These are phyloP conservation scores for Volucella bombylans DNA, from an alignment of 2,888 invertebrate species.

Conservation along the genomic window DNA sequence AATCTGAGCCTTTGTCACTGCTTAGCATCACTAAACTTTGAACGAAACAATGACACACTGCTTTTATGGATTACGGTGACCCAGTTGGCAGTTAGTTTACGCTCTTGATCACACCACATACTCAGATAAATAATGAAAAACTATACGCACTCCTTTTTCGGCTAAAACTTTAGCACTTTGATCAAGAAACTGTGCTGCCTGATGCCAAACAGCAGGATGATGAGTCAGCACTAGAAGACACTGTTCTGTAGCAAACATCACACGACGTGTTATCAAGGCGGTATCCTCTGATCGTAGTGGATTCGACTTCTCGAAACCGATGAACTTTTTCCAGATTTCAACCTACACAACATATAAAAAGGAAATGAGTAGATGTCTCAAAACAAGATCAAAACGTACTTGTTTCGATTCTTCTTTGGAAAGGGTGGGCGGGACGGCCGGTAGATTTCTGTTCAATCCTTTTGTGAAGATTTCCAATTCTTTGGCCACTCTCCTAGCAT, in stretches of 20 bases:
- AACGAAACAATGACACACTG: neutral
- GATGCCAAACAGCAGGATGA: slow-evolving; percentile 99
- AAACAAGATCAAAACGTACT: slow-evolving; percentile 83
- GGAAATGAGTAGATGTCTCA: slow-evolving; percentile 28
- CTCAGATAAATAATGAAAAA: slow-evolving; percentile 33
- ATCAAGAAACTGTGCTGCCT: slow-evolving; percentile 98
- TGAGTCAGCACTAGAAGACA: slow-evolving; percentile 97
- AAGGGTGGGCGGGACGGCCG: slow-evolving; percentile 97
- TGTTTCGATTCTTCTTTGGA: slow-evolving; percentile 95
- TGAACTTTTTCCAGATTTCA: slow-evolving; percentile 99
- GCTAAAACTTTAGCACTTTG: slow-evolving; percentile 95
- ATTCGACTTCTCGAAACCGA: slow-evolving; percentile 98
- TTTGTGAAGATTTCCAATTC: slow-evolving; percentile 97
- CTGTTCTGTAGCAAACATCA: slow-evolving; percentile 99
- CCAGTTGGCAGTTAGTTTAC: no score
- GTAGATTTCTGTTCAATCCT: slow-evolving; percentile 96
- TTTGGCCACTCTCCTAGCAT: slow-evolving; percentile 96
- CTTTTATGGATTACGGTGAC: neutral
- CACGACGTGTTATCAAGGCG: slow-evolving; percentile 94
- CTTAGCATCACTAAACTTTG: no score
- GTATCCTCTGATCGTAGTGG: slow-evolving; percentile 98
- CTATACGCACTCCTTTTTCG: slow-evolving; percentile 93
- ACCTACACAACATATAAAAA: slow-evolving; percentile 84
- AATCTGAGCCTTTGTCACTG: no score
- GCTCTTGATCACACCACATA: slow-evolving; percentile 39